These are phyloP conservation scores for Papilio elwesi DNA, from an alignment of 2,888 invertebrate species.

Conservation along the genomic window DNA sequence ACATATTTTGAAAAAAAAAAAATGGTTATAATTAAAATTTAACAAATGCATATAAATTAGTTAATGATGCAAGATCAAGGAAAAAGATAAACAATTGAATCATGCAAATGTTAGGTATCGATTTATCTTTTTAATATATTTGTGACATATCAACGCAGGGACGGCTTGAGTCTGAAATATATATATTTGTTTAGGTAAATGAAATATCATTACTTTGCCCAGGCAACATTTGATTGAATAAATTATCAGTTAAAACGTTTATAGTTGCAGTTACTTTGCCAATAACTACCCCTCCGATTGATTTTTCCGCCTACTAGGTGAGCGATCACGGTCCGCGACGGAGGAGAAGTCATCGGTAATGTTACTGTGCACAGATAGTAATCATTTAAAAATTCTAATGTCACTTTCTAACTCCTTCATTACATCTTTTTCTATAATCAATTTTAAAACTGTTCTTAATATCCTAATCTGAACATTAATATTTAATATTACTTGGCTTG, in stretches of 20 bases:
- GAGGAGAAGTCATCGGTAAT: too few relatives aligned
- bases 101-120: background rate
- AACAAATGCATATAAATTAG: too few relatives aligned
- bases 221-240: background rate
- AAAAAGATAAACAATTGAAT: background rate
- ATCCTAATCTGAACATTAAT: background rate
- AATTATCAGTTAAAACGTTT: background rate
- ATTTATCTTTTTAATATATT: slow-evolving; percentile 2
- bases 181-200: background rate
- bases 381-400: background rate
- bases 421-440: background rate
- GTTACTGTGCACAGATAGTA: too few relatives aligned
- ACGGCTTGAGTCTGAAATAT: background rate
- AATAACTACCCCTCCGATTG: too few relatives aligned
- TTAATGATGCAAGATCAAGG: too few relatives aligned
- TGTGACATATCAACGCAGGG: slow-evolving; percentile 4
- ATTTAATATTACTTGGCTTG: slow-evolving; percentile 12
- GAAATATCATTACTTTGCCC: background rate
- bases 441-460: slow-evolving; percentile 14
- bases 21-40: too few relatives aligned
- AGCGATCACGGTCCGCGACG: too few relatives aligned
- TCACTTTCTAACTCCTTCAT: background rate
- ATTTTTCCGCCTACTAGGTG: too few relatives aligned
- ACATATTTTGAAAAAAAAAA: background rate
- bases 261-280: background rate